Percentiles rank a stretch among this genome's conserved stretches.
phyloP scores from a whole-genome alignment of 2,888 invertebrate genomes.

The Colletes collaris region DNA sequence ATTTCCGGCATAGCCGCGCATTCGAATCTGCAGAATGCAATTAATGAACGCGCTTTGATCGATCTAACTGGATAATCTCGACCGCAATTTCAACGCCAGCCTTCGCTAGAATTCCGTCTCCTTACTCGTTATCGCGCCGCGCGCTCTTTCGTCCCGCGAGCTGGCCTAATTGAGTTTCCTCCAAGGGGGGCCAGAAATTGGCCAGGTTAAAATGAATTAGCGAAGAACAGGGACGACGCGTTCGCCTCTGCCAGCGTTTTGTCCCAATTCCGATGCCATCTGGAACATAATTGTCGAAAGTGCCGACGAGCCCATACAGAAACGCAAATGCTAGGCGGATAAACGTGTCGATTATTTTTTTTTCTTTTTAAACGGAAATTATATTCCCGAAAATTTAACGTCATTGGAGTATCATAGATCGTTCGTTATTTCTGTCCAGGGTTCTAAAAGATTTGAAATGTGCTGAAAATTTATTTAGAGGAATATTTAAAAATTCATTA shows the following conservation, averaged over 20 bases:
- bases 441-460: too few species aligned
- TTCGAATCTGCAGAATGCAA: constrained; percentile 56
- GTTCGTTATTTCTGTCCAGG: too few species aligned
- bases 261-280: constrained; percentile 50
- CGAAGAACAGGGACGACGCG: constrained; percentile 28
- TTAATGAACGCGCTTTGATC: constrained; percentile 63
- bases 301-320: constrained; percentile 14
- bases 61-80: constrained; percentile 63
- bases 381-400: too few species aligned
- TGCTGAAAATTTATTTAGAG: too few species aligned
- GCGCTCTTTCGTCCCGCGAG: constrained; percentile 41
- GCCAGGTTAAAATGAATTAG: constrained; percentile 65
- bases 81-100: constrained; percentile 51
- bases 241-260: constrained; percentile 28
- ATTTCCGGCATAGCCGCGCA: constrained; percentile 29
- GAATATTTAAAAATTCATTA: too few species aligned
- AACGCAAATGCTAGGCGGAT: constrained; percentile 30
- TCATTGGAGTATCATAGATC: too few species aligned
- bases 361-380: neutral
- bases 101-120: constrained; percentile 52
- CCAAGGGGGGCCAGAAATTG: constrained; percentile 43
- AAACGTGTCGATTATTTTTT: neutral
- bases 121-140: constrained; percentile 45
- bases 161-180: constrained; percentile 54
- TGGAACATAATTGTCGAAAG: constrained; percentile 47